Percentiles rank a stretch among this genome's conserved stretches.
Evolutionary conservation across 2,888 invertebrate genomes (phyloP).

Genomic region (Buathra laborator): DNA sequence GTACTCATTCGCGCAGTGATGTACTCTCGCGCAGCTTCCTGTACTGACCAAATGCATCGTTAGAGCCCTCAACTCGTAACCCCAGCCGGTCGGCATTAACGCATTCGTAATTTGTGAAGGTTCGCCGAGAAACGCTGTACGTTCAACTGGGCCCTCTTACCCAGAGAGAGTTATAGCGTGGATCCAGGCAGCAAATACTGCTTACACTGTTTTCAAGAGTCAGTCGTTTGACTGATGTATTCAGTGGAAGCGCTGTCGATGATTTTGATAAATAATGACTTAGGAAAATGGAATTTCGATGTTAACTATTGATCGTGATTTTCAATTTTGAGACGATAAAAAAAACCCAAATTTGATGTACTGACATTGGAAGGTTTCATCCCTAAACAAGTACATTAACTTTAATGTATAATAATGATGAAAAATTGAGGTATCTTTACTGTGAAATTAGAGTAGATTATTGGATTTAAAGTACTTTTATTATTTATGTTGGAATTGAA

Average conservation of each 20-base stretch:
- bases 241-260: not conserved
- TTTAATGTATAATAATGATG: too few relatives aligned
- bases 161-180: not conserved
- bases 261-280: not conserved
- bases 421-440: too few relatives aligned
- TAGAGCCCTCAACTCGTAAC: not conserved
- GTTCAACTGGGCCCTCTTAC: not conserved
- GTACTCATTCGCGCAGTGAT: constrained; percentile 31
- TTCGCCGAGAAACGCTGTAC: constrained; percentile 13
- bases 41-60: constrained; percentile 19
- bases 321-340: too few relatives aligned
- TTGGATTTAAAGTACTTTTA: too few relatives aligned
- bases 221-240: not conserved
- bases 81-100: constrained; percentile 30
- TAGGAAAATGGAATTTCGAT: too few relatives aligned
- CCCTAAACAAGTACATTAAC: too few relatives aligned
- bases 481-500: too few relatives aligned
- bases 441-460: too few relatives aligned
- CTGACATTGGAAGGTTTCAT: too few relatives aligned
- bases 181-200: not conserved
- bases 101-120: constrained; percentile 30
- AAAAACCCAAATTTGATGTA: too few relatives aligned
- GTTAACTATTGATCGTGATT: too few relatives aligned
- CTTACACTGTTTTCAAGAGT: not conserved
- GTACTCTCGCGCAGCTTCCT: not conserved